Evolutionary conservation across 2,797 vertebrate species (phyloP), one percentile per base, ranked within the genome.

Genomic region (Danio aesculapii): DNA sequence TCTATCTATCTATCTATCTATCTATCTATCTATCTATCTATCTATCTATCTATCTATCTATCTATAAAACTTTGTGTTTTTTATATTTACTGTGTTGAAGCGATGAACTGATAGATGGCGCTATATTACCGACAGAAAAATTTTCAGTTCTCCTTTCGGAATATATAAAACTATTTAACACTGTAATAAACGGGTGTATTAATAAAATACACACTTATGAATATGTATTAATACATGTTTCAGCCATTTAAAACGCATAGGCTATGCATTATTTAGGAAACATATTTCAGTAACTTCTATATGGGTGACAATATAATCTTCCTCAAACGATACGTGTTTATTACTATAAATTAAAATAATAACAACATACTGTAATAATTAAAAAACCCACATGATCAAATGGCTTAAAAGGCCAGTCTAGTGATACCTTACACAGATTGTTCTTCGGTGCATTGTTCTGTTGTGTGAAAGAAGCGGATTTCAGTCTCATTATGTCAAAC

Each of bases 81-180:
- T 30, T 30, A 1, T 30, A 30, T 30, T 30, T 30, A 30, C 30
- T 30, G 30, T 30, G 30, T 30, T 30, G 3, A 30, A 19, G 11
- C 6, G 12, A 16, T 4, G 49, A 44, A 39, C 16, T 79, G 55
- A 69, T 11, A 82, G 83, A 84, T 74, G 83, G 79, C 83, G 83
- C 83, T 70, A 84, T 5, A 49, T 8, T 39, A 78, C 62, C 61
- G 53, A 75, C 30, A 5, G 52, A 41, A 43, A 72, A 8, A 17
- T 9, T n/a, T 3, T 39, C 44, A 17, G 6, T 5, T 13, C 13
- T 43, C 4, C 30, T 21, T n/a, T 50, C 6, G 4, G 46, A n/a
- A 19, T 7, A 8, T 17, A 19, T 8, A 14, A 11, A 50, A 39
- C 43, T 8, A 30, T 30, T 30, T 1, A 30, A 30, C 30, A 30